Evolutionary conservation across 2,113 vertebrate genomes (phyloP).

Genomic region (Lagenorhynchus albirostris): DNA sequence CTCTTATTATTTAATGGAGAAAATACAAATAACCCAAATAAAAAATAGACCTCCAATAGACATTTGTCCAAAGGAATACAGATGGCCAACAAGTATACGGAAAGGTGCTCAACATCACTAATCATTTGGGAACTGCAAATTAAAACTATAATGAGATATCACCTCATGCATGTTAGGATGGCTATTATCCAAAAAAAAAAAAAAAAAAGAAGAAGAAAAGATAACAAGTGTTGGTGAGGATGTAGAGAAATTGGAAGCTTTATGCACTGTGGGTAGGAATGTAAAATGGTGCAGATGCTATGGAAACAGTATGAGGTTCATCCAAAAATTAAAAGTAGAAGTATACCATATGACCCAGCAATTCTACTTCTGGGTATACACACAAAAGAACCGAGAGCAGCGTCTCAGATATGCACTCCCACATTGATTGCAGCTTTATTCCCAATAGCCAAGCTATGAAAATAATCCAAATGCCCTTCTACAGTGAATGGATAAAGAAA

Average conservation of each 20-base stretch:
- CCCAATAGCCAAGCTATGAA: too few species aligned
- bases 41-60: not conserved
- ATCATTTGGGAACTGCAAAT: fast-evolving
- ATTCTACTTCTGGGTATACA: not conserved
- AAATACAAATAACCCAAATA: too few species aligned
- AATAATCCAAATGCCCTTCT: too few species aligned
- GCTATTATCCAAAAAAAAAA: too few species aligned
- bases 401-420: not conserved
- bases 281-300: not conserved
- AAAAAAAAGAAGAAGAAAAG: too few species aligned
- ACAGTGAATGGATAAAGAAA: not conserved
- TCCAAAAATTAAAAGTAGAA: not conserved
- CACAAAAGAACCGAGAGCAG: not conserved
- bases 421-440: not conserved
- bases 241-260: not conserved
- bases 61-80: not conserved
- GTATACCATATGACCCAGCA: too few species aligned
- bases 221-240: not conserved
- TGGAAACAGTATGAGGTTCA: too few species aligned
- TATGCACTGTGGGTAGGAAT: not conserved
- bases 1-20: fast-evolving
- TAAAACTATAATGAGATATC: too few species aligned
- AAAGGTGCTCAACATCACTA: fast-evolving
- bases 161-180: too few species aligned
- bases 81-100: fast-evolving